Evolutionary conservation across 2,888 invertebrate genomes (phyloP).

Genomic region (Flabesymbios commensalis): DNA sequence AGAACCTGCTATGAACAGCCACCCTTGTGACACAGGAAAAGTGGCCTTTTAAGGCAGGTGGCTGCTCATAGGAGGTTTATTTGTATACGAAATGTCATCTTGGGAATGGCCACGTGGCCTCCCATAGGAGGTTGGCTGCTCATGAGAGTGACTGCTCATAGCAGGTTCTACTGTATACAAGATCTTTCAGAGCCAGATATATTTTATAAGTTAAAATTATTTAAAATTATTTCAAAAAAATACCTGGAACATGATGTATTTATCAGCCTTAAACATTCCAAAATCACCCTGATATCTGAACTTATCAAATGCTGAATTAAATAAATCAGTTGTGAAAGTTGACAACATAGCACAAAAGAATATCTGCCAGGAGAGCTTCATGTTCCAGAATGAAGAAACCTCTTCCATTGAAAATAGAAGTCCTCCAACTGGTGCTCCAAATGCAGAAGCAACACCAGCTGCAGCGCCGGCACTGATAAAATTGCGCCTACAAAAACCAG

Average conservation of each 20-base stretch:
- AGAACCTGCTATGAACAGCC: no score
- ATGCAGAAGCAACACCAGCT: slow-evolving; percentile 63
- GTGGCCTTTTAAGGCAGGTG: no score
- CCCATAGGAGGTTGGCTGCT: no score
- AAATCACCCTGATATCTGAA: slow-evolving; percentile 54
- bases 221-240: no score
- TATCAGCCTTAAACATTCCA: slow-evolving; percentile 57
- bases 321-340: slow-evolving; percentile 57
- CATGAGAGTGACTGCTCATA: no score
- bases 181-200: no score
- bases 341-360: slow-evolving; percentile 63
- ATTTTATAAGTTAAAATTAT: no score
- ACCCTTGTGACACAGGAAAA: no score
- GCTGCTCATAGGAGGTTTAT: no score
- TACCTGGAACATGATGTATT: slow-evolving; percentile 59
- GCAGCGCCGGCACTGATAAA: slow-evolving; percentile 61
- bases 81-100: no score
- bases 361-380: slow-evolving; percentile 62
- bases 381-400: slow-evolving; percentile 62
- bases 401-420: slow-evolving; percentile 63
- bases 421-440: slow-evolving; percentile 63
- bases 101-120: no score
- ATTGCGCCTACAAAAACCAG: slow-evolving; percentile 47
- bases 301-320: slow-evolving; percentile 56
- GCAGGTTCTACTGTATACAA: no score